A percentile compares a stretch with the other conserved stretches of the same genome.
Conservation (phyloP, 2,797 vertebrate species). For the Danio choprae region DNA sequence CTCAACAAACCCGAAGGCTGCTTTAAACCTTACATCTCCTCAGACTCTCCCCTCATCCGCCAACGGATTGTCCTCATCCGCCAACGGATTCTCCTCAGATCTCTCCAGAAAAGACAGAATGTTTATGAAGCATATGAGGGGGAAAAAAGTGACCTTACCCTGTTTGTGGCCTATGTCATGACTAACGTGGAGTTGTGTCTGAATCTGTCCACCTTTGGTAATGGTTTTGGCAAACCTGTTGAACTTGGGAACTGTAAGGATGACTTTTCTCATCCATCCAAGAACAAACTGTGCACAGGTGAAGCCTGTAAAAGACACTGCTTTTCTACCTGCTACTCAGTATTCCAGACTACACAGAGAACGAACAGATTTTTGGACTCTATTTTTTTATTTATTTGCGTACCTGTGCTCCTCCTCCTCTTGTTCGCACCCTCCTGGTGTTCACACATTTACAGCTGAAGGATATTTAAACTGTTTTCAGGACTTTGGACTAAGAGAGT, state of each 20-base stretch:
- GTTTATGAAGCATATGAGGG: constrained; percentile 42
- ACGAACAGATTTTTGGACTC: constrained; percentile 67
- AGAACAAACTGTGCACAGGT: constrained; percentile 75
- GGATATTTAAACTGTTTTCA: constrained; percentile 82
- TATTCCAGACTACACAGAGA: constrained; percentile 78
- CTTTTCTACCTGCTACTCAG: constrained; percentile 70
- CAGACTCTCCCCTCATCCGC: constrained; percentile 21
- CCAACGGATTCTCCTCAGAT: constrained; percentile 48
- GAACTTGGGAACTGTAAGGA: constrained; percentile 64
- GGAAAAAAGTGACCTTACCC: constrained; percentile 70
- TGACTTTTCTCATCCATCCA: constrained; percentile 58
- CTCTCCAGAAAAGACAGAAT: constrained; percentile 9
- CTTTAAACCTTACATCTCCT: constrained; percentile 69
- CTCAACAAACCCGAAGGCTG: constrained; percentile 80
- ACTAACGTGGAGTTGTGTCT: constrained; percentile 60
- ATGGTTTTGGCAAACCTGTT: constrained; percentile 40
- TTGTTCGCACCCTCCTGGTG: constrained; percentile 34
- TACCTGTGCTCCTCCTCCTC: constrained; percentile 56
- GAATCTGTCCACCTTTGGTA: constrained; percentile 59
- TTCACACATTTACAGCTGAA: constrained; percentile 82
- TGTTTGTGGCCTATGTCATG: constrained; percentile 70
- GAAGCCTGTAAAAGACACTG: constrained; percentile 73
- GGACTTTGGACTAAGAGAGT: constrained; percentile 74
- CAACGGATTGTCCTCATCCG: constrained; percentile 48
- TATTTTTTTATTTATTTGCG: constrained; percentile 73